A percentile compares a stretch with the other conserved stretches of the same genome.
phyloP scores from a whole-genome alignment of 92 coral and sea anemone genomes.

The Actinostola sp. region DNA sequence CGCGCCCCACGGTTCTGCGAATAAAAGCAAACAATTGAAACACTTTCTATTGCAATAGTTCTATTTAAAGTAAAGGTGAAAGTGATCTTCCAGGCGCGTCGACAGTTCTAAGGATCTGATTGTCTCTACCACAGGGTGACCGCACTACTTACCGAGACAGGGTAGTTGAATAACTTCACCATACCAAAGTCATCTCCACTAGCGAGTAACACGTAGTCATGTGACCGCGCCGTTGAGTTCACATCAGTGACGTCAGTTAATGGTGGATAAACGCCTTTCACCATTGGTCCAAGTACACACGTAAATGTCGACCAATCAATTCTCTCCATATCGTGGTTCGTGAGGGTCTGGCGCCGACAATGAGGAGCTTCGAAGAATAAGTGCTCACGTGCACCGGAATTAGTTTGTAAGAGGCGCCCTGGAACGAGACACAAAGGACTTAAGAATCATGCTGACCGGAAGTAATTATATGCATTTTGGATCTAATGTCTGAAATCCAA shows the following conservation, averaged over 20 bases:
- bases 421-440: slow-evolving; percentile 16
- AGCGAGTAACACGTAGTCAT: slow-evolving; percentile 84
- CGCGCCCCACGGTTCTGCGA: slow-evolving; percentile 78
- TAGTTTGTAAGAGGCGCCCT: slow-evolving; percentile 95
- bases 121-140: neutral
- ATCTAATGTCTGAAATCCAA: too few relatives aligned
- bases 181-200: slow-evolving; percentile 98
- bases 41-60: neutral
- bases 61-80: neutral
- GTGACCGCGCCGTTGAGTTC: slow-evolving; percentile 90
- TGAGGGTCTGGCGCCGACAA: slow-evolving; percentile 89
- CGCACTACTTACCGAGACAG: slow-evolving; percentile 68
- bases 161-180: slow-evolving; percentile 93
- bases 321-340: slow-evolving; percentile 80
- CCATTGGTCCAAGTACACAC: slow-evolving; percentile 96
- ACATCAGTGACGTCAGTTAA: slow-evolving; percentile 96
- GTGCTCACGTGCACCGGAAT: slow-evolving; percentile 98
- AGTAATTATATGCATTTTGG: too few relatives aligned
- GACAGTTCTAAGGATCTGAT: too few relatives aligned
- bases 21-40: slow-evolving; percentile 1
- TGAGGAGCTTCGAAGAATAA: slow-evolving; percentile 88
- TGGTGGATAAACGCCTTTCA: slow-evolving; percentile 93
- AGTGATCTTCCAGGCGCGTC: too few relatives aligned
- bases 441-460: too few relatives aligned
- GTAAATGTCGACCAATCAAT: slow-evolving; percentile 94